Conservation (phyloP, 2,888 invertebrate species). For the Physocephala rufipes region DNA sequence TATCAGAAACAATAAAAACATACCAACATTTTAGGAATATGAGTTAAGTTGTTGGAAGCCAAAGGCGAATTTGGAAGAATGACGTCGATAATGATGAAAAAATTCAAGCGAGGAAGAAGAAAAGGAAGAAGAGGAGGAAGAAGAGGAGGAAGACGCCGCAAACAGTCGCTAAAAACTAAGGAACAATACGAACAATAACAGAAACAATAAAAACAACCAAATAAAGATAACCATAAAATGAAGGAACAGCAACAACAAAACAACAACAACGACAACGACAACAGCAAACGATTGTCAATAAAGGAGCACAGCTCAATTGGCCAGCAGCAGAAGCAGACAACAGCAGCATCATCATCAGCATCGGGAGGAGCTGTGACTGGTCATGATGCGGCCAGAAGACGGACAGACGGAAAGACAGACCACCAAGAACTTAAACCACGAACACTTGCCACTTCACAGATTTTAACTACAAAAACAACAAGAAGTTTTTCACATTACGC, state of each 20-base stretch:
- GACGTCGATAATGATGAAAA: neutral
- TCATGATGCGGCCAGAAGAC: too few relatives aligned
- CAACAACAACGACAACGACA: neutral
- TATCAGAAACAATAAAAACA: neutral
- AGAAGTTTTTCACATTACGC: too few relatives aligned
- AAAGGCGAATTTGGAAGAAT: too few relatives aligned
- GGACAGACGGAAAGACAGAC: too few relatives aligned
- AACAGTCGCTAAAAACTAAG: too few relatives aligned
- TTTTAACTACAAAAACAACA: neutral
- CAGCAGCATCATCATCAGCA: constrained; percentile 11
- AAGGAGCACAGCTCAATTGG: constrained; percentile 34
- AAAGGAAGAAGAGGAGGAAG: neutral
- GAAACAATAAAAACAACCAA: neutral
- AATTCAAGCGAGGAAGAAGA: neutral
- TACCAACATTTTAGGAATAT: too few relatives aligned
- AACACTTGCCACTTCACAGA: constrained; percentile 34
- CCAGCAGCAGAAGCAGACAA: too few relatives aligned
- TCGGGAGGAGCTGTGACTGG: constrained; percentile 26
- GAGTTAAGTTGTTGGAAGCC: too few relatives aligned
- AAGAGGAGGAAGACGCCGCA: too few relatives aligned
- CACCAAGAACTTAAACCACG: constrained; percentile 28
- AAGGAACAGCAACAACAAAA: neutral
- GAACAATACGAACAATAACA: too few relatives aligned
- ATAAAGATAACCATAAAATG: neutral
- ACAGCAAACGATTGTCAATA: neutral